These are phyloP conservation scores for Caradrina kadenii DNA, from an alignment of 2,888 invertebrate genomes.

Conservation along the genomic window DNA sequence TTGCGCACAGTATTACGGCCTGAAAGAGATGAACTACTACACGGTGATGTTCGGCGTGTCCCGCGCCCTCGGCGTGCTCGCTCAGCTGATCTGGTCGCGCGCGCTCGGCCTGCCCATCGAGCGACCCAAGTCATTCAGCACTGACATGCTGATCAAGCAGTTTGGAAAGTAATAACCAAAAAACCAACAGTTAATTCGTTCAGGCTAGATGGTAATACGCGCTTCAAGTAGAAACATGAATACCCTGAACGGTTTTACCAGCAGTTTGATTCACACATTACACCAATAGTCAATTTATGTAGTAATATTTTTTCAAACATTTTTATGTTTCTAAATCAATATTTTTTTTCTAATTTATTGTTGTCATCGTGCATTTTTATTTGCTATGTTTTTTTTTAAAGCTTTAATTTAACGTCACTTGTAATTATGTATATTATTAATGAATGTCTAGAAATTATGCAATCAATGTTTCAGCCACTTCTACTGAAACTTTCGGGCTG, in stretches of 20 bases:
- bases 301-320: constrained; percentile 49
- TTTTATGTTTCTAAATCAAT: constrained; percentile 55
- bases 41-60: constrained; percentile 98
- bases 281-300: constrained; percentile 72
- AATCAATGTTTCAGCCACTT: no score
- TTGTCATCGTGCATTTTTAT: constrained; percentile 69
- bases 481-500: no score
- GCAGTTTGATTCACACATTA: constrained; percentile 74
- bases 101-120: constrained; percentile 96
- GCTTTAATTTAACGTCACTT: no score
- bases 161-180: constrained; percentile 78
- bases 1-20: constrained; percentile 94
- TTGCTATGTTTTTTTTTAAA: constrained; percentile 61
- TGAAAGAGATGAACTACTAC: constrained; percentile 98
- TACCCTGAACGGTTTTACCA: constrained; percentile 57
- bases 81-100: constrained; percentile 96
- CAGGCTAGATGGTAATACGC: constrained; percentile 46
- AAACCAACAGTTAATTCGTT: constrained; percentile 53
- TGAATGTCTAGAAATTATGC: no score
- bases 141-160: constrained; percentile 88
- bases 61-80: constrained; percentile 95
- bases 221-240: constrained; percentile 38
- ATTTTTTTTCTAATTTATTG: constrained; percentile 66
- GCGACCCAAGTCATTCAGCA: constrained; percentile 96
- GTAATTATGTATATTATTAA: no score